Evolutionary conservation across 2,113 vertebrate genomes (phyloP).

Genomic region (Numida meleagris): DNA sequence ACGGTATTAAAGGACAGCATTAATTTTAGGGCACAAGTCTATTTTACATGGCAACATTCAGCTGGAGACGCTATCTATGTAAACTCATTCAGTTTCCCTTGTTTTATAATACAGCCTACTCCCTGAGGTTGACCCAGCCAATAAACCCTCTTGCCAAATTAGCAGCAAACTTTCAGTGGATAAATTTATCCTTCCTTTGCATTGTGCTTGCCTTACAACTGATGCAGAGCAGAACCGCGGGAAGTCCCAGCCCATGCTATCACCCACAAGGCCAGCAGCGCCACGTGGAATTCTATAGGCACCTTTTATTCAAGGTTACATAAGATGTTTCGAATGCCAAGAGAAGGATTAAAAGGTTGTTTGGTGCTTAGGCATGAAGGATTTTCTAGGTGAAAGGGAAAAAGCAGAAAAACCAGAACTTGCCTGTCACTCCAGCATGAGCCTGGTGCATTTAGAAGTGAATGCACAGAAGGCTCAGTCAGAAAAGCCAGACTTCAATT

Average conservation of each 20-base stretch:
- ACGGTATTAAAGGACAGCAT: not conserved
- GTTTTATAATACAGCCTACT: not conserved
- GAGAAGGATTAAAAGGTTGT: not conserved
- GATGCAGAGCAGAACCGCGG: not conserved
- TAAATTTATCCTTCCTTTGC: too few relatives aligned
- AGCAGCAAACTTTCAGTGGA: too few relatives aligned
- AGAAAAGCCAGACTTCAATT: not conserved
- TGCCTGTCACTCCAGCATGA: not conserved
- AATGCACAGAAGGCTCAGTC: not conserved
- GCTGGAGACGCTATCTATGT: not conserved
- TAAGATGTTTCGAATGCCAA: not conserved
- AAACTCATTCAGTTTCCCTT: not conserved
- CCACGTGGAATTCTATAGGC: not conserved
- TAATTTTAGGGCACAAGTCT: not conserved
- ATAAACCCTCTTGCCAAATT: not conserved
- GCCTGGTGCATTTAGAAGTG: not conserved
- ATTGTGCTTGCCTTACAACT: not conserved
- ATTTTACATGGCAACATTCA: not conserved
- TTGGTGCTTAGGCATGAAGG: not conserved
- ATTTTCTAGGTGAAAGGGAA: slow-evolving; percentile 4
- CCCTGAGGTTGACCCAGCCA: not conserved
- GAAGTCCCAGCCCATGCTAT: not conserved
- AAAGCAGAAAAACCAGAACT: slow-evolving; percentile 5
- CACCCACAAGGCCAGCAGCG: not conserved
- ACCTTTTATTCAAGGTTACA: not conserved